Percentiles rank a stretch among this genome's conserved stretches.
phyloP scores from a whole-genome alignment of 2,113 vertebrate genomes.

The Calidris pygmaea region DNA sequence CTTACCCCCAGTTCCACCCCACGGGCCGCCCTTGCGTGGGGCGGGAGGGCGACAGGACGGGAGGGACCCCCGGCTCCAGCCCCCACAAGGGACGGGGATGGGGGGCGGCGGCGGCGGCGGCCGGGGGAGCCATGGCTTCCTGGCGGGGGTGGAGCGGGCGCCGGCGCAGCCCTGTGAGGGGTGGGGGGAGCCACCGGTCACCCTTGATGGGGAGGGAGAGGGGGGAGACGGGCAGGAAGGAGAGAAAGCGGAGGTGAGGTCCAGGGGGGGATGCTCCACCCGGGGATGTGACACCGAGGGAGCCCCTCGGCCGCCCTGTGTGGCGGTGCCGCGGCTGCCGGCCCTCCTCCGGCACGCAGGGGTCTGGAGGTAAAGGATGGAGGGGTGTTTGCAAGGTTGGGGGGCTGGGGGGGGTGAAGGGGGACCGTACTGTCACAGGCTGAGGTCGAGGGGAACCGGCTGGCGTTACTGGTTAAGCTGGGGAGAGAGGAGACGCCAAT shows the following conservation, averaged over 20 bases:
- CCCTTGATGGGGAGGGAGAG: background rate
- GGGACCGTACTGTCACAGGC: background rate
- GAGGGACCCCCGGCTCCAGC: background rate
- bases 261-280: background rate
- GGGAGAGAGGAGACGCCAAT: background rate
- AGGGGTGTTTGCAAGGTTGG: background rate
- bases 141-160: background rate
- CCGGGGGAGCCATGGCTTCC: background rate
- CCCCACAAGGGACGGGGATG: background rate
- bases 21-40: background rate
- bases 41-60: no score
- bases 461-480: fast-evolving
- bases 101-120: background rate
- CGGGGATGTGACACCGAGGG: background rate
- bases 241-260: background rate
- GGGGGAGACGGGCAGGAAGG: background rate
- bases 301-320: background rate
- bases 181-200: background rate
- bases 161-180: background rate
- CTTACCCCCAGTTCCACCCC: no score
- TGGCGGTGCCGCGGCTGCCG: background rate
- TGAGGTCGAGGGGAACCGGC: background rate
- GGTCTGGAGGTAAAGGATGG: background rate
- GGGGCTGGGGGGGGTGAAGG: no score
- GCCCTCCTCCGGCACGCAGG: background rate